Base-by-base conservation (phyloP, 2,888 invertebrate species). In the Choristoneura rosaceana region DNA sequence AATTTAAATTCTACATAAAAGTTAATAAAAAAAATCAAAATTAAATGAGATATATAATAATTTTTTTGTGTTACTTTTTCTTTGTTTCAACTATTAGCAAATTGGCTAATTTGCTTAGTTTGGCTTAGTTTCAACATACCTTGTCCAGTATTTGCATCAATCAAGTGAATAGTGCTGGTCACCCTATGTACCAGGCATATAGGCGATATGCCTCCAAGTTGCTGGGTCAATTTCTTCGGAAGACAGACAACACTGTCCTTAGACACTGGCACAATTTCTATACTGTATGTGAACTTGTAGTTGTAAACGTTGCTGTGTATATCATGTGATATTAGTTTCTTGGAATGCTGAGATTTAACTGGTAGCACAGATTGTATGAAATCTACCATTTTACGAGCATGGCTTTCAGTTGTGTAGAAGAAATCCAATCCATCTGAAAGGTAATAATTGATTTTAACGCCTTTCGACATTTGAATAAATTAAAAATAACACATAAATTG, bases 281-380 rank as follows among this genome's bases (percentile, higher is more conserved):
- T 96, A 75, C 98, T 97, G 90, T 95, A 98, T 7, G 99, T 98
- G 86, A 97, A 98, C 90, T 99, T 99, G 91, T 99, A 99, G 89
- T 99, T 99, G 91, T 97, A 99, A 14, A 96, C 95, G 86, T 99
- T 99, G 88, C 98, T 99, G 90, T 98, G 99, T 71, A 98, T 97
- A 90, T 99, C 99, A 84, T 99, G 99, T 0, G 99, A 99, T 81
- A 99, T 97, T 55, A 99, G 94, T 83, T 99, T 98, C 89, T 99
- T 99, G 0, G 99, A 98, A 83, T 97, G 97, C 79, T 97, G 96
- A 83, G 96, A 96, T 84, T 97, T 97, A 81, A 97, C 97, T 0
- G 99, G 99, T 69, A 99, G 95, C 78, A 98, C 97, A 5, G 97
- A 95, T 74, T 95, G 95, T 10, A 99, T 92, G 85, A 99, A 99